Percentiles rank a stretch among this genome's conserved stretches.
phyloP scores from a whole-genome alignment of 2,888 invertebrate species.

The Sarcophaga subvicina region DNA sequence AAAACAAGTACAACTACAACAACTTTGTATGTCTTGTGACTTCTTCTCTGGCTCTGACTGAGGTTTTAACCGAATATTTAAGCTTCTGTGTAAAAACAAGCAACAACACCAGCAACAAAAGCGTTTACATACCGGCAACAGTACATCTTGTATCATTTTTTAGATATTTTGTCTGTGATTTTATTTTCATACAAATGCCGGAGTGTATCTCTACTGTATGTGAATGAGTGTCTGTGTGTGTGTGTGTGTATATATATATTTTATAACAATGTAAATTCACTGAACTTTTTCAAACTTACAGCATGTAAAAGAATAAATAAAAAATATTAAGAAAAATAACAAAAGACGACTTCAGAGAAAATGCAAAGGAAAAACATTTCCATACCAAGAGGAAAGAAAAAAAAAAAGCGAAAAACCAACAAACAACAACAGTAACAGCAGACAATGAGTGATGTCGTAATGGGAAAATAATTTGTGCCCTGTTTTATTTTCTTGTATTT shows the following conservation, averaged over 20 bases:
- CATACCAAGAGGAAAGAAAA: conserved; percentile 1
- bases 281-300: conserved; percentile 54
- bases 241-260: conserved; percentile 15
- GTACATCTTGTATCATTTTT: conserved; percentile 19
- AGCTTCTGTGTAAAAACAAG: conserved; percentile 55
- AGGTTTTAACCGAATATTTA: conserved; percentile 53
- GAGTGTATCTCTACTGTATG: background rate
- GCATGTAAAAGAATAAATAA: conserved; percentile 1
- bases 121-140: background rate
- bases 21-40: conserved; percentile 29
- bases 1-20: background rate
- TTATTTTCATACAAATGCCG: conserved; percentile 5
- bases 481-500: conserved; percentile 32
- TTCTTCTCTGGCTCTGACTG: conserved; percentile 24
- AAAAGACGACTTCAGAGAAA: background rate
- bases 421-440: background rate
- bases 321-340: conserved; percentile 11
- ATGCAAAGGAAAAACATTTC: background rate
- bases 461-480: conserved; percentile 64
- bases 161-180: background rate
- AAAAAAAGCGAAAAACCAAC: conserved; percentile 30
- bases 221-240: conserved; percentile 2
- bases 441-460: conserved; percentile 67
- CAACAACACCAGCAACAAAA: conserved; percentile 2
- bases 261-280: conserved; percentile 58